Conservation (phyloP, 2,797 vertebrate species). For the Heliangelus exortis region DNA sequence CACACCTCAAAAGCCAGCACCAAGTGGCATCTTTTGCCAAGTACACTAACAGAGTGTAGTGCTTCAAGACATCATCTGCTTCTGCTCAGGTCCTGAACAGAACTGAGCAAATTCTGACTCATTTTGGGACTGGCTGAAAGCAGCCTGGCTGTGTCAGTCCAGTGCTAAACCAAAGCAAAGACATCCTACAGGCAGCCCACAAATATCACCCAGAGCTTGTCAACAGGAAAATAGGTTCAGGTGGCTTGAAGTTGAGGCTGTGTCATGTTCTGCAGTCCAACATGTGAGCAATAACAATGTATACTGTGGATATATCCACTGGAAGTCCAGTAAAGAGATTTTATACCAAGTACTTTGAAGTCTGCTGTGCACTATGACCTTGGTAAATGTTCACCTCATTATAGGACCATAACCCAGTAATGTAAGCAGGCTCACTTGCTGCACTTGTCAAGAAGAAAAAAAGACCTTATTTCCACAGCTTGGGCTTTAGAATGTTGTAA, state of each 20-base stretch:
- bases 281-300: rapidly evolving
- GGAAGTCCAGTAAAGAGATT: background rate
- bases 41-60: background rate
- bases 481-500: background rate
- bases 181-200: background rate
- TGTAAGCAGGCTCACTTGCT: background rate
- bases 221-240: background rate
- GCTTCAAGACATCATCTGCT: background rate
- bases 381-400: background rate
- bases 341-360: background rate
- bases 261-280: background rate
- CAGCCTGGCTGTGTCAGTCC: background rate
- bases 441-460: background rate
- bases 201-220: background rate
- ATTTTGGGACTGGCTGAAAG: background rate
- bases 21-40: background rate
- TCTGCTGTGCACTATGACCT: background rate
- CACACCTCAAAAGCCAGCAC: background rate
- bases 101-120: background rate
- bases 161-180: background rate
- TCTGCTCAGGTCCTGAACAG: background rate
- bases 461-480: background rate
- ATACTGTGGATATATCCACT: rapidly evolving
- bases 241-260: background rate
- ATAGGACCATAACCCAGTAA: background rate